These are phyloP conservation scores for Athetis lepigone DNA, from an alignment of 2,888 invertebrate species.

Conservation along the genomic window DNA sequence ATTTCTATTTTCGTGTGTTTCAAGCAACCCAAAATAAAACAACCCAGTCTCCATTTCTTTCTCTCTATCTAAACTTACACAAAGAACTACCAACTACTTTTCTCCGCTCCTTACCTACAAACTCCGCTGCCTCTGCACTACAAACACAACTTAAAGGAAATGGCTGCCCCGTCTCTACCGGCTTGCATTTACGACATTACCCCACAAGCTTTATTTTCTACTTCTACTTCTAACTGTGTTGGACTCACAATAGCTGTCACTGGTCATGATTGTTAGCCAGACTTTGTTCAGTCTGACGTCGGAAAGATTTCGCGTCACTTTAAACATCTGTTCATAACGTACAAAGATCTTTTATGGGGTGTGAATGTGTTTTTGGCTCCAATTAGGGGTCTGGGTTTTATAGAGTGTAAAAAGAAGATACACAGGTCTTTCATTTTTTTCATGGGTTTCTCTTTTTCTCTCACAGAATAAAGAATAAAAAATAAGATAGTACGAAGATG, in stretches of 20 bases:
- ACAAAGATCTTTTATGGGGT: constrained; percentile 36
- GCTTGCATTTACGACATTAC: constrained; percentile 70
- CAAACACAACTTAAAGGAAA: constrained; percentile 57
- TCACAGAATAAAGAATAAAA: too few species aligned
- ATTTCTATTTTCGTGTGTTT: too few species aligned
- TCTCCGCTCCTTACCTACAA: constrained; percentile 4
- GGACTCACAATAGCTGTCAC: constrained; percentile 67
- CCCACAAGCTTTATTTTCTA: constrained; percentile 72
- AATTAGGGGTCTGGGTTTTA: background rate
- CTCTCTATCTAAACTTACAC: background rate
- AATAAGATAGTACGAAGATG: too few species aligned
- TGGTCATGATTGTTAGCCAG: constrained; percentile 64
- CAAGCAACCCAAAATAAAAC: too few species aligned
- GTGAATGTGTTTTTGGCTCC: background rate
- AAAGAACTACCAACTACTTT: background rate
- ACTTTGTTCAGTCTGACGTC: constrained; percentile 55
- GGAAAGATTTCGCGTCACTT: constrained; percentile 57
- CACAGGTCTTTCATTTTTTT: too few species aligned
- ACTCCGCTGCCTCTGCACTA: constrained; percentile 38
- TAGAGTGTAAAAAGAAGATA: background rate
- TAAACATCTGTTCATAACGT: constrained; percentile 50
- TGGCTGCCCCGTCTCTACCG: constrained; percentile 57
- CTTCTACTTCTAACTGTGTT: constrained; percentile 55
- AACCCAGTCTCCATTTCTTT: too few species aligned
- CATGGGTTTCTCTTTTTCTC: too few species aligned